Percentiles rank a stretch among this genome's conserved stretches.
Conservation (phyloP, 2,797 vertebrate genomes). For the Cyclura pinguis region DNA sequence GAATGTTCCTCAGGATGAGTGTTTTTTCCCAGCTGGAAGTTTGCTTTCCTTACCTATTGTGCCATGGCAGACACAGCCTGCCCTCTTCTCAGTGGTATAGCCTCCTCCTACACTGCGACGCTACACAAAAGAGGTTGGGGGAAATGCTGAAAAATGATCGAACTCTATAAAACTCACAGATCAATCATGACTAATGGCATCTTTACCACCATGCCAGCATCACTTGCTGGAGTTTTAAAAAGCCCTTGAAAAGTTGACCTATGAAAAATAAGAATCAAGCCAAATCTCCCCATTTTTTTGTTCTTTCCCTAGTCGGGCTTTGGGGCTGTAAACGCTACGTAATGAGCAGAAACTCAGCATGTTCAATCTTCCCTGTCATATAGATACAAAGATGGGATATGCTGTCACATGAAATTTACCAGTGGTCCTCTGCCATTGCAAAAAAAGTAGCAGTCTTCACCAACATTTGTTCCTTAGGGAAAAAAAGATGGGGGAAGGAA, state of each 20-base stretch:
- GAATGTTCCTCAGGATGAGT: not conserved
- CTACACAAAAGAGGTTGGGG: not conserved
- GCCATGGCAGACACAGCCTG: too few species aligned
- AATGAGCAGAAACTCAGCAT: not conserved
- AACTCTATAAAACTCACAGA: not conserved
- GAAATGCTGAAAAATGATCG: not conserved
- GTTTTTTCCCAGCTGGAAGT: not conserved
- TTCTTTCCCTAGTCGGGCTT: not conserved
- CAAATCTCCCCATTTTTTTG: not conserved
- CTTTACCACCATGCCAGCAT: too few species aligned
- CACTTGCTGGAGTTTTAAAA: too few species aligned
- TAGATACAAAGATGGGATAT: not conserved
- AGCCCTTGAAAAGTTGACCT: not conserved
- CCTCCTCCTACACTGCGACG: not conserved
- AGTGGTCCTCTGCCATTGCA: not conserved
- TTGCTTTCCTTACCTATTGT: not conserved
- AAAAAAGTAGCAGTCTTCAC: not conserved
- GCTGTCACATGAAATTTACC: not conserved
- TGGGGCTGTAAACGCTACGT: not conserved
- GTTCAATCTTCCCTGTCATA: not conserved
- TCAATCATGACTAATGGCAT: not conserved
- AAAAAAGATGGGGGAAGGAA: not conserved
- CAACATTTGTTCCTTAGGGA: not conserved
- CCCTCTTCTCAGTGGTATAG: not conserved
- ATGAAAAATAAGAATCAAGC: not conserved